Percentiles rank a stretch among this genome's conserved stretches.
These are phyloP conservation scores for Myotis davidii DNA, from an alignment of 2,113 vertebrate species.

Conservation along the genomic window DNA sequence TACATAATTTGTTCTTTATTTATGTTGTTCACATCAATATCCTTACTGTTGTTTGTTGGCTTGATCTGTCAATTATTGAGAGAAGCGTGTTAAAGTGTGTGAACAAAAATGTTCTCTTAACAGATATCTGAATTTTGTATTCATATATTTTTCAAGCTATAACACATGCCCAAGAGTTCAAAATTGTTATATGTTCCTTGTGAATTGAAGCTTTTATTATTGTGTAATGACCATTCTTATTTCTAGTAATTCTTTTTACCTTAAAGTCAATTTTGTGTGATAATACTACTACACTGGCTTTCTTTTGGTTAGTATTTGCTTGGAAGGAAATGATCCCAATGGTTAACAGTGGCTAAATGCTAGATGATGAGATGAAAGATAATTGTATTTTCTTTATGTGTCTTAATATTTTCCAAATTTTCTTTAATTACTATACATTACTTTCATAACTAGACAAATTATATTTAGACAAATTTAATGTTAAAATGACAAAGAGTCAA, in stretches of 20 bases:
- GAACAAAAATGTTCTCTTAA: constrained; percentile 42
- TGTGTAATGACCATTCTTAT: constrained; percentile 21
- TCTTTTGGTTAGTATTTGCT: constrained; percentile 29
- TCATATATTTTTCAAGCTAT: constrained; percentile 11
- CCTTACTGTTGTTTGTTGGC: constrained; percentile 20
- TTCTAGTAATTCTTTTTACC: constrained; percentile 51
- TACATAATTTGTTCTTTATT: not conserved
- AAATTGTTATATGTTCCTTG: constrained; percentile 26
- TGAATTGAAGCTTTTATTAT: constrained; percentile 51
- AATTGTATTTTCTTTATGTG: constrained; percentile 12
- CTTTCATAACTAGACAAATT: not conserved
- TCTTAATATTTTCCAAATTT: constrained; percentile 12
- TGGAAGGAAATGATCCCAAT: constrained; percentile 41
- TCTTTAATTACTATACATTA: not conserved
- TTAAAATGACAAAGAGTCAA: not conserved
- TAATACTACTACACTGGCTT: not conserved
- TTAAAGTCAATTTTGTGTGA: constrained; percentile 7
- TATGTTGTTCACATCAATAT: not conserved
- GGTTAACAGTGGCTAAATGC: not conserved
- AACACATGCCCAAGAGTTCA: constrained; percentile 11
- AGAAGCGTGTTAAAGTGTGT: not conserved
- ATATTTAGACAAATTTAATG: not conserved
- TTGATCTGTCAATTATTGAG: constrained; percentile 12
- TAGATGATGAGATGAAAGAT: not conserved
- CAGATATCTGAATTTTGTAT: constrained; percentile 35